phyloP scores from a whole-genome alignment of 2,888 invertebrate genomes.

The Chirona hameri region DNA sequence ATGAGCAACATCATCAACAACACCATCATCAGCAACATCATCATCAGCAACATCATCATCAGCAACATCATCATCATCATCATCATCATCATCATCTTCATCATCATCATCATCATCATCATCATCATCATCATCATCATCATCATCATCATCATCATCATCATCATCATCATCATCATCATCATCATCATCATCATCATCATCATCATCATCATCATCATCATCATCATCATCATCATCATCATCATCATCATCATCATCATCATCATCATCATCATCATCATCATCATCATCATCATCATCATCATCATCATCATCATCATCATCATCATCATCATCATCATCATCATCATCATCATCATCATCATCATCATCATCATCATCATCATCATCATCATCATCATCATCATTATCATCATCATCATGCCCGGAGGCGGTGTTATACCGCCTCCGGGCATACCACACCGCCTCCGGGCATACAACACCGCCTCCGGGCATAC shows the following conservation, averaged over 20 bases:
- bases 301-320: conserved; percentile 22
- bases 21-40: too few relatives aligned
- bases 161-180: background rate
- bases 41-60: too few relatives aligned
- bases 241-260: conserved; percentile 22
- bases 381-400: conserved; percentile 22
- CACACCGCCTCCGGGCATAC: too few relatives aligned
- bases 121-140: conserved; percentile 22
- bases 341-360: background rate
- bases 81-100: too few relatives aligned
- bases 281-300: conserved; percentile 22
- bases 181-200: conserved; percentile 22
- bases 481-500: too few relatives aligned
- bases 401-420: background rate
- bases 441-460: background rate
- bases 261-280: conserved; percentile 22
- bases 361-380: conserved; percentile 7
- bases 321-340: background rate
- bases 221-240: conserved; percentile 22
- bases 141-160: conserved; percentile 22
- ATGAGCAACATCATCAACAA: too few relatives aligned
- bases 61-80: too few relatives aligned
- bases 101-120: conserved; percentile 22
- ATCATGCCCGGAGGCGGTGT: background rate
- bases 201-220: conserved; percentile 22